Base-by-base conservation (phyloP, 2,113 vertebrate genomes). In the Sula dactylatra region DNA sequence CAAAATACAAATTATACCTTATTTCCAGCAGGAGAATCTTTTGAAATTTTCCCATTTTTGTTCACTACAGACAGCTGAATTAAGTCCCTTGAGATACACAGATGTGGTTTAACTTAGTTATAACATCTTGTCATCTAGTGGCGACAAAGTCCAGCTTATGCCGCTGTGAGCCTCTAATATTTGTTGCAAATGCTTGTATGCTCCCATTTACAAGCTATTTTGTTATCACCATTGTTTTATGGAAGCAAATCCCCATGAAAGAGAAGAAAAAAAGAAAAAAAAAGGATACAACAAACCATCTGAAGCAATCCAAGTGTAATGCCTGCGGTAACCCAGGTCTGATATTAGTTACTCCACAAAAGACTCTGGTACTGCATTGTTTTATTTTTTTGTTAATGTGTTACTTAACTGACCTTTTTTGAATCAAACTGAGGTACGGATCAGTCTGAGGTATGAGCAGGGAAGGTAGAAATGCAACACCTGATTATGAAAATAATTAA, bases 71-170 rank as follows among this genome's bases (percentile, higher is more conserved):
- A 99, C 99, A 99, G 99, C 99, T 99, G 99, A 99, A 99, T 99
- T 98, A 99, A 99, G 99, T 99, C 99, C 99, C 99, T 99, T 99
- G 99, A 99, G 99, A 99, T 99, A 99, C 98, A 99, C 98, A 99
- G 99, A 99, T 99, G 98, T 99, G 98, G 98, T 98, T 99, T 99
- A 98, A 99, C 98, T 99, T 99, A 99, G 98, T 99, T 99, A 98
- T 98, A 98, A 99, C 99, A 99, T 99, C 98, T 99, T 99, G 98
- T 99, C 98, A 99, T 99, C 99, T 99, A 99, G 98, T 99, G 99
- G 99, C 99, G 99, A 99, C 99, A 99, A 99, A 99, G 99, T 99
- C 99, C 99, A 99, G 99, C 99, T 99, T 99, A 99, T 99, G 99
- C 99, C 99, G 98, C 99, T 99, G 98, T 99, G 99, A 99, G 98